Conservation (phyloP, 2,113 vertebrate genomes). For the Lutjanus erythropterus region DNA sequence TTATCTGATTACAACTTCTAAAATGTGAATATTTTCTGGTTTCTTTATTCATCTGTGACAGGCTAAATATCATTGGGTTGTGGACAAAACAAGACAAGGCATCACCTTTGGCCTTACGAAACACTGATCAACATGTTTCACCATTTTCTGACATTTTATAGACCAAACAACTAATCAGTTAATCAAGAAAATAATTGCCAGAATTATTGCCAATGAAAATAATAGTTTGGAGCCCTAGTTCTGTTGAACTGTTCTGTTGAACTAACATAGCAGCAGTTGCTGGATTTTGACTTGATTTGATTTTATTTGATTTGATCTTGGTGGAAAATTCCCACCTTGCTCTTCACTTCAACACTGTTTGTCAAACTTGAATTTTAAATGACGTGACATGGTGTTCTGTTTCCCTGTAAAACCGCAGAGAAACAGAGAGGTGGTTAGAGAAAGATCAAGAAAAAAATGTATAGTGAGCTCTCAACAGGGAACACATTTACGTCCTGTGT, state of each 20-base stretch:
- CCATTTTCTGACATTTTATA: no score
- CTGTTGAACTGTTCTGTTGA: no score
- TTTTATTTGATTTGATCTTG: not conserved
- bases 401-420: not conserved
- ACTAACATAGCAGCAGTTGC: not conserved
- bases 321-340: not conserved
- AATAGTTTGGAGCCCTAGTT: no score
- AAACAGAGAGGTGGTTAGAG: not conserved
- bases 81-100: no score
- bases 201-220: no score
- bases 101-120: no score
- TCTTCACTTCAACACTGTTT: not conserved
- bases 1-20: no score
- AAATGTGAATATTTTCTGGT: not conserved
- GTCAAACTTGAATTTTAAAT: not conserved
- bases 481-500: conserved; percentile 45
- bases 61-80: no score
- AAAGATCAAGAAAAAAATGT: not conserved
- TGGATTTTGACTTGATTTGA: not conserved
- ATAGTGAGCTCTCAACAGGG: conserved; percentile 10
- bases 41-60: no score
- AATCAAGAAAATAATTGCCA: no score
- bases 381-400: not conserved
- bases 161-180: no score
- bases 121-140: no score